phyloP scores from a whole-genome alignment of 2,113 vertebrate genomes.

The Irena cyanogastra region DNA sequence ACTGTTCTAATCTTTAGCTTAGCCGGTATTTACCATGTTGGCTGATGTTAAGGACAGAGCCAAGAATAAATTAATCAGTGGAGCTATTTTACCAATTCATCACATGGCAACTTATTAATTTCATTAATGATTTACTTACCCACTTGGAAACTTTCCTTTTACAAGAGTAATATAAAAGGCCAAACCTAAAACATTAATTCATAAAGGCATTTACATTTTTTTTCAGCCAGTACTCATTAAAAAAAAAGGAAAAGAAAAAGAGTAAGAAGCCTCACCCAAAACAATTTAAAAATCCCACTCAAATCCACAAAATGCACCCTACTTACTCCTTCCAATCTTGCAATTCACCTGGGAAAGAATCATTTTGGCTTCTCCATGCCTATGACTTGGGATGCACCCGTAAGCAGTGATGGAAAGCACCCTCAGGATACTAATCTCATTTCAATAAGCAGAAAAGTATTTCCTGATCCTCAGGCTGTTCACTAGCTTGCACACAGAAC shows the following conservation, averaged over 20 bases:
- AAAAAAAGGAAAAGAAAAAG: not conserved
- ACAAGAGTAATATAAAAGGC: not conserved
- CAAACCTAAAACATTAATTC: not conserved
- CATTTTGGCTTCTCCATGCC: not conserved
- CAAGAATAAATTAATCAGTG: slow-evolving; percentile 1
- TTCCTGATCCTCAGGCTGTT: not conserved
- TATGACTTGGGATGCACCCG: not conserved
- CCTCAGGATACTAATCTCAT: not conserved
- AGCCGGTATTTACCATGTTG: not conserved
- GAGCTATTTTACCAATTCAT: not conserved
- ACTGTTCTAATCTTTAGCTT: not conserved
- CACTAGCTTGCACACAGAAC: not conserved
- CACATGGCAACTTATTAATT: not conserved
- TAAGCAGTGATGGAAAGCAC: not conserved
- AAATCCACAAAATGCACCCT: not conserved
- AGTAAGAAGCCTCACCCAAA: not conserved
- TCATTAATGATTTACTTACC: not conserved
- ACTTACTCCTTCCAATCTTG: not conserved
- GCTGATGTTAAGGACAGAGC: not conserved
- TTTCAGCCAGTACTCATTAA: not conserved
- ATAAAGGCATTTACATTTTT: not conserved
- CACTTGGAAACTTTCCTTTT: not conserved
- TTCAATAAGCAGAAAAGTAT: not conserved
- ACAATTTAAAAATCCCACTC: rapidly evolving
- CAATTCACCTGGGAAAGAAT: not conserved